Percentiles rank a stretch among this genome's conserved stretches.
Conservation (phyloP, 2,888 invertebrate genomes). For the Polyploca ridens region DNA sequence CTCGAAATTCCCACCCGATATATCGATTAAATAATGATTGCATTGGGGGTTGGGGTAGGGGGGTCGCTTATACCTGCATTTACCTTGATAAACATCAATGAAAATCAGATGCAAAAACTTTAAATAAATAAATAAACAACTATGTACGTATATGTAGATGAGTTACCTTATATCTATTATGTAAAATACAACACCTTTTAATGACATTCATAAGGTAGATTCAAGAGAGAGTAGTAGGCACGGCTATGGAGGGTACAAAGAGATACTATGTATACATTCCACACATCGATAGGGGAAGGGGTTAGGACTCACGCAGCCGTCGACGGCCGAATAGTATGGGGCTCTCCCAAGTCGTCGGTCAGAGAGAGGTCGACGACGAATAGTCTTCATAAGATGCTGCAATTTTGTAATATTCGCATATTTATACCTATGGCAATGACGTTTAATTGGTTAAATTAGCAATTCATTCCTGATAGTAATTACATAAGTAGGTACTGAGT, state of each 20-base stretch:
- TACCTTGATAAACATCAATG: background rate
- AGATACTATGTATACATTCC: conserved; percentile 72
- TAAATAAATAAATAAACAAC: background rate
- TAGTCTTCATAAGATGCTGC: conserved; percentile 89
- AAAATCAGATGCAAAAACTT: conserved; percentile 3
- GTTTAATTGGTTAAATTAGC: conserved; percentile 72
- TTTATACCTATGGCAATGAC: conserved; percentile 82
- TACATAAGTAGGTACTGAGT: background rate
- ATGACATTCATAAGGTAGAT: conserved; percentile 49
- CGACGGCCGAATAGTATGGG: conserved; percentile 74
- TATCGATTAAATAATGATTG: no score
- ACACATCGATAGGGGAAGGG: conserved; percentile 77
- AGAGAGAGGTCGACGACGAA: conserved; percentile 89
- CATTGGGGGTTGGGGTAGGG: no score
- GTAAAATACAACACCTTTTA: conserved; percentile 61
- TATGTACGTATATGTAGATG: conserved; percentile 18
- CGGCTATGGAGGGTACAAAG: conserved; percentile 41
- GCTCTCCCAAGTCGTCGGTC: conserved; percentile 82
- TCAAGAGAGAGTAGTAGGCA: conserved; percentile 46
- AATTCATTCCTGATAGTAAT: conserved; percentile 29
- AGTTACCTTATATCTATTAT: conserved; percentile 10
- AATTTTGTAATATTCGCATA: conserved; percentile 84
- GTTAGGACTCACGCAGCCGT: conserved; percentile 79
- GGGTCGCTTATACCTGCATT: no score
- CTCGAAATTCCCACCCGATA: no score